These are phyloP conservation scores for Caenorhabditis panamensis DNA, from an alignment of 2,888 invertebrate species.

Conservation along the genomic window DNA sequence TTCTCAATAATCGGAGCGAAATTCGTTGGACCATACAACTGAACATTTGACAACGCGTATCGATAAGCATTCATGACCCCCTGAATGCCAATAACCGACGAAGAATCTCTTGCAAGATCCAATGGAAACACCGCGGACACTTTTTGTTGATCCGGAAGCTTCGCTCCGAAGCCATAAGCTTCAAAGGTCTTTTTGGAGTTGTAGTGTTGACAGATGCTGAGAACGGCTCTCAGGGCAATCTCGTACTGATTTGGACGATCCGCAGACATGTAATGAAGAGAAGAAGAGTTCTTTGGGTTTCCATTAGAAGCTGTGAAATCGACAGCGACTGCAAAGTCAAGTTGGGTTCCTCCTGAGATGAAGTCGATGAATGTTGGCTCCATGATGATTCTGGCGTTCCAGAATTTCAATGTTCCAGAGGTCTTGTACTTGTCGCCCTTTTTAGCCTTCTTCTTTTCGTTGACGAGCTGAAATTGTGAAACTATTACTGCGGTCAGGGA, in stretches of 20 bases:
- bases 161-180: conserved; percentile 84
- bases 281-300: conserved; percentile 81
- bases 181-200: conserved; percentile 83
- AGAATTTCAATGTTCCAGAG: conserved; percentile 82
- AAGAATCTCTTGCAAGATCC: conserved; percentile 61
- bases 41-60: conserved; percentile 82
- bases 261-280: conserved; percentile 82
- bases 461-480: conserved; percentile 81
- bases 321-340: conserved; percentile 83
- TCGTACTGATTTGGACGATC: conserved; percentile 83
- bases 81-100: conserved; percentile 82
- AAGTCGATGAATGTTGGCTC: conserved; percentile 84
- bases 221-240: conserved; percentile 80
- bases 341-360: conserved; percentile 84
- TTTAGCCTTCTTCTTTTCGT: conserved; percentile 83
- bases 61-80: conserved; percentile 84
- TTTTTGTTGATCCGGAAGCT: conserved; percentile 83
- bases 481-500: no score
- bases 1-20: conserved; percentile 85
- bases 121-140: conserved; percentile 84
- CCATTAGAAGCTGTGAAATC: conserved; percentile 84
- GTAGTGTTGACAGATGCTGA: conserved; percentile 77
- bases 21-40: conserved; percentile 85
- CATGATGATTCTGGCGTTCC: conserved; percentile 77
- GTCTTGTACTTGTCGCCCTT: conserved; percentile 83